These are phyloP conservation scores for Sarcophaga bullata DNA, from an alignment of 1,140 invertebrate species.

Conservation along the genomic window DNA sequence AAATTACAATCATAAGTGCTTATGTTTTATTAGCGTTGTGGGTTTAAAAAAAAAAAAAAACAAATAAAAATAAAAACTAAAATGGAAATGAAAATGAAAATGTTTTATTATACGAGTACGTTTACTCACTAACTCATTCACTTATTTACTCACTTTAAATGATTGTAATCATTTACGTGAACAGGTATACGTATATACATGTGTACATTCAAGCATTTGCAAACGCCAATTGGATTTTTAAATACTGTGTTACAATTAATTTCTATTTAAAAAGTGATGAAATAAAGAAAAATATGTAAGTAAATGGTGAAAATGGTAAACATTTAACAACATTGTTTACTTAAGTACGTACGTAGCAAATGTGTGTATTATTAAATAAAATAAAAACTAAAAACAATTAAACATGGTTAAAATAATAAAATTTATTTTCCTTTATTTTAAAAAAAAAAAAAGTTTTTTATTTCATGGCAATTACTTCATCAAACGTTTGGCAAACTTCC, in stretches of 20 bases:
- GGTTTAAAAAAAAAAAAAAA: not conserved
- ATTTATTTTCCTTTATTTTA: not conserved
- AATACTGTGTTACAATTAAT: slow-evolving; percentile 11
- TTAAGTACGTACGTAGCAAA: not conserved
- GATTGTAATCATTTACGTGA: no score
- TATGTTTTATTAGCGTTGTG: not conserved
- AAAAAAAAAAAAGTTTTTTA: not conserved
- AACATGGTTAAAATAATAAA: slow-evolving; percentile 10
- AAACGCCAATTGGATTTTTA: slow-evolving; percentile 4
- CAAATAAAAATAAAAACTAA: no score
- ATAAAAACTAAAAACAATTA: not conserved
- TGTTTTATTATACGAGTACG: no score
- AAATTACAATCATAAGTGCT: not conserved
- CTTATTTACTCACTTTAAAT: not conserved
- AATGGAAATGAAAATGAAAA: no score
- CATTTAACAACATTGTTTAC: not conserved
- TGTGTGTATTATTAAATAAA: not conserved
- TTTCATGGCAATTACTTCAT: not conserved
- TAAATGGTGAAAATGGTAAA: not conserved
- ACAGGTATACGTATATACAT: not conserved
- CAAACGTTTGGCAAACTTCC: slow-evolving; percentile 5
- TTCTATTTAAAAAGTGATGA: slow-evolving; percentile 12
- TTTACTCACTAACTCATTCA: not conserved
- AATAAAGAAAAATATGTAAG: not conserved
- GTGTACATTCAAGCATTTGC: not conserved